Evolutionary conservation across 2,797 vertebrate genomes (phyloP).

Genomic region (Pygocentrus nattereri): DNA sequence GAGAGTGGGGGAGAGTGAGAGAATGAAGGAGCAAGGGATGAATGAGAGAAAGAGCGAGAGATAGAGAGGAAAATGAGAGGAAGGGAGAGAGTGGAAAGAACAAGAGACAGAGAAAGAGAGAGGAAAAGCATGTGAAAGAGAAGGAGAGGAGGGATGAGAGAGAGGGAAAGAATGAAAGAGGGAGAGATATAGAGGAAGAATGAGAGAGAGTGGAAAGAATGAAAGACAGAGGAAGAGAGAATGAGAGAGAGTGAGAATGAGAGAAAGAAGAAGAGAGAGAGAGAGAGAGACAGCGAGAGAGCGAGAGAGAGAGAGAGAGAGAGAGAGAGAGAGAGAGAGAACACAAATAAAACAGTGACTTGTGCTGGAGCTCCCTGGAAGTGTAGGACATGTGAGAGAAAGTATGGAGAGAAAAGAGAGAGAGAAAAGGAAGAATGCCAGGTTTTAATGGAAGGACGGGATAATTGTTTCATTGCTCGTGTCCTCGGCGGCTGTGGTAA

Average conservation of each 20-base stretch:
- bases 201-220: neutral
- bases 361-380: neutral
- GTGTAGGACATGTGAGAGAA: neutral
- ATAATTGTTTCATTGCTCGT: slow-evolving; percentile 75
- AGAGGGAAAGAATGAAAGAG: no score
- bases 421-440: slow-evolving; percentile 60
- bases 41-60: neutral
- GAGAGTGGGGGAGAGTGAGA: no score
- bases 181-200: neutral
- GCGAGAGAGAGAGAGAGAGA: neutral
- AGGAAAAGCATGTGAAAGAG: no score
- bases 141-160: neutral
- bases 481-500: slow-evolving; percentile 7
- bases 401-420: neutral
- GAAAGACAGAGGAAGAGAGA: slow-evolving; percentile 1
- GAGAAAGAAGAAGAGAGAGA: no score
- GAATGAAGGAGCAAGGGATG: neutral
- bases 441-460: slow-evolving; percentile 72
- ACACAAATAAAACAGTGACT: neutral
- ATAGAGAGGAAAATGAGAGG: neutral
- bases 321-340: neutral
- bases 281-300: no score
- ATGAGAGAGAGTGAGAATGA: neutral
- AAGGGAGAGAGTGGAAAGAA: neutral
- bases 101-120: slow-evolving; percentile 27